Percentiles rank a stretch among this genome's conserved stretches.
These are phyloP conservation scores for Procambarus clarkii DNA, from an alignment of 1,140 invertebrate genomes.

Conservation along the genomic window DNA sequence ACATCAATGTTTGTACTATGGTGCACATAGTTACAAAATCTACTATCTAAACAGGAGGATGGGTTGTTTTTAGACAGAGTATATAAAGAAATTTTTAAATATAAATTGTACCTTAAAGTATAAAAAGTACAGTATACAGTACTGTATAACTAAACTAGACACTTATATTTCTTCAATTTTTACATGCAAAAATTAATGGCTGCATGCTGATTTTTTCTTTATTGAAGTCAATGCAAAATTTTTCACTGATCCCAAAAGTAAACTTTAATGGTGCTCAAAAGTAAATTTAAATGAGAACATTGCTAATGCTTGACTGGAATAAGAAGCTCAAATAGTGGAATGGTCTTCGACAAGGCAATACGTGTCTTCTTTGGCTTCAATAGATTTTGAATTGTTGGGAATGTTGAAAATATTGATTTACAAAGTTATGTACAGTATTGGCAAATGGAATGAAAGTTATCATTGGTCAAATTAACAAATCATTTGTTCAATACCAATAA, in stretches of 20 bases:
- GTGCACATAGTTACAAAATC: no score
- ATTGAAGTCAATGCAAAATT: slow-evolving; percentile 7
- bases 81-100: no score
- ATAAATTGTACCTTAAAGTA: no score
- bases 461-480: not conserved
- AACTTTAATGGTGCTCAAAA: not conserved
- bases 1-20: no score
- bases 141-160: no score
- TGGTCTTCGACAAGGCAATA: slow-evolving; percentile 51
- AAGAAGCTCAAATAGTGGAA: slow-evolving; percentile 44
- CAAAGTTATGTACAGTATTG: slow-evolving; percentile 42
- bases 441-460: slow-evolving; percentile 20
- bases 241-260: not conserved
- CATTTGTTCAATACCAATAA: slow-evolving; percentile 16
- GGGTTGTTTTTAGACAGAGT: no score
- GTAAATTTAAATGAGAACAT: slow-evolving; percentile 41
- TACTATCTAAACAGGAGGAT: no score
- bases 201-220: not conserved
- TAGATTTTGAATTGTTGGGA: slow-evolving; percentile 41
- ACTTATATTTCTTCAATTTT: not conserved
- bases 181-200: not conserved
- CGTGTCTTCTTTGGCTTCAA: slow-evolving; percentile 51
- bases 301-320: slow-evolving; percentile 51
- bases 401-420: slow-evolving; percentile 46
- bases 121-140: no score